Evolutionary conservation across 2,113 vertebrate species (phyloP), one percentile per base, ranked within the genome.

Genomic region (Cephalophus harveyi): DNA sequence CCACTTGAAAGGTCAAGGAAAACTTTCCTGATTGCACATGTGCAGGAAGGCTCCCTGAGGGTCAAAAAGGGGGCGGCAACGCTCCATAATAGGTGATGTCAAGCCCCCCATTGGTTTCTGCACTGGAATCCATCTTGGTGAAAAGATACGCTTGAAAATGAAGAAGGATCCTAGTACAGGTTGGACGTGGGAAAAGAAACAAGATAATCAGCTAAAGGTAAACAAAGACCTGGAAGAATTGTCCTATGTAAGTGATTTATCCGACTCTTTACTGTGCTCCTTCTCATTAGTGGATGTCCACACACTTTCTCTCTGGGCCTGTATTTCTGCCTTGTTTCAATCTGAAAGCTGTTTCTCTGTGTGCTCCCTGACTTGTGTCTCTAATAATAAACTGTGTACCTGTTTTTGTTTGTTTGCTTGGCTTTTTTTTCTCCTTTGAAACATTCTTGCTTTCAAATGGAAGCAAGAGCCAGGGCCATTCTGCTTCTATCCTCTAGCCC

Each of bases 231-330:
- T 1, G 16, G 5, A 50, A 81, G 16, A 12, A 50, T 16, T 6
- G 16, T 16, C 46, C 78, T 11, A 3, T 50, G 46, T 79, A 33
- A 79, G 46, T 48, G 46, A 81, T 12, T 50, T 21, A 50, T 33
- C 46, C 0, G 0, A 15, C 46, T 50, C 28, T 33, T 79, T 19
- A 19, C 46, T 79, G 15, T 19, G 28, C 16, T 79, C 28, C 28
- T 17, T 1, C 5, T 33, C 46, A 12, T 81, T 12, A 81, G 46
- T 50, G 46, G 46, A 2, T 11, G 16, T 43, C 9, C 46, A 50
- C 4, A 50, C 16, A 17, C 78, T 6, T 33, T 21, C 78, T 50
- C 28, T 19, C 78, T 0, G 28, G 28, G 78, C 10, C 9, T 50
- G 9, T 81, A 50, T 21, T 50, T 81, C 78, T 1, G 2, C 78